Conservation (phyloP, 2,113 vertebrate genomes). For the Promerops cafer region DNA sequence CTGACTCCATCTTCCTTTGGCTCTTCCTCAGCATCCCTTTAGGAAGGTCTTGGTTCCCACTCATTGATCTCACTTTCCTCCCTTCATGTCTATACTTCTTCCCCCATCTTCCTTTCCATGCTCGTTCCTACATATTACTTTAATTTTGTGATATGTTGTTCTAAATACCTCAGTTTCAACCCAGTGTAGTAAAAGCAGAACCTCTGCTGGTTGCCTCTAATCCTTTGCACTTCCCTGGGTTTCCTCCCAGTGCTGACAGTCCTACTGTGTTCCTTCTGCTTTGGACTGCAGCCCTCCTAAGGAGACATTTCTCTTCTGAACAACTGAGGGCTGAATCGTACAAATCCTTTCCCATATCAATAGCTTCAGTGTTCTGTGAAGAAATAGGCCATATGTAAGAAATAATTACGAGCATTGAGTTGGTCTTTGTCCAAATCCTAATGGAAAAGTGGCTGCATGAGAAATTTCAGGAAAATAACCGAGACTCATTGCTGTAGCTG, state of each 20-base stretch:
- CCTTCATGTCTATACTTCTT: neutral
- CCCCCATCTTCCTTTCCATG: neutral
- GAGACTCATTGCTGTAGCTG: neutral
- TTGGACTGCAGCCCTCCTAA: neutral
- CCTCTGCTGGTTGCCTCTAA: neutral
- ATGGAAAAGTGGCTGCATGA: neutral
- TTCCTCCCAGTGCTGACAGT: neutral
- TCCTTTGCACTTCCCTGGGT: neutral
- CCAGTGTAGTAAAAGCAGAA: neutral
- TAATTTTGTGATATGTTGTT: neutral
- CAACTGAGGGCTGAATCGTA: neutral
- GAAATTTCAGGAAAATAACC: neutral
- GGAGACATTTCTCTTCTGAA: neutral
- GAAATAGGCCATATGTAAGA: conserved; percentile 9
- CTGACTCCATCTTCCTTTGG: neutral
- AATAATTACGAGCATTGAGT: neutral
- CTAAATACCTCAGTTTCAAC: neutral
- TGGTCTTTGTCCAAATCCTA: neutral
- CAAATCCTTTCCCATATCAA: neutral
- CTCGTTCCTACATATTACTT: neutral
- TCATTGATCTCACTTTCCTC: neutral
- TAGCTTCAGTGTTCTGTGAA: conserved; percentile 3
- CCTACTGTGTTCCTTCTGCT: neutral
- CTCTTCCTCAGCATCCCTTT: neutral
- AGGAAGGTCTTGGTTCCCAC: neutral